A percentile compares a stretch with the other conserved stretches of the same genome.
Evolutionary conservation across 2,888 invertebrate species (phyloP).

Genomic region (Lasius fuliginosus): DNA sequence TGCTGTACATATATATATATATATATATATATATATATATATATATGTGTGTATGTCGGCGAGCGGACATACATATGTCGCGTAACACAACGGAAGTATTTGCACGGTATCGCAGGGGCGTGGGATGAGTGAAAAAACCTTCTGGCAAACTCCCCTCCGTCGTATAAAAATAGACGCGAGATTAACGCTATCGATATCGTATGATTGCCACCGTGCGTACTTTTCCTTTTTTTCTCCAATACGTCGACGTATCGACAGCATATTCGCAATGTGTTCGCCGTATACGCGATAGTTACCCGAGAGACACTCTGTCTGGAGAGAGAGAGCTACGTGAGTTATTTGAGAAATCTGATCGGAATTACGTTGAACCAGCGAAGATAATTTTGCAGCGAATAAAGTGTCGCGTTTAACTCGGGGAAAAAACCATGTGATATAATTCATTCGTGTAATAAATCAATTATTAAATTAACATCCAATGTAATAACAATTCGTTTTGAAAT

Average conservation of each 20-base stretch:
- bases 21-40: background rate
- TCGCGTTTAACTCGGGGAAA: background rate
- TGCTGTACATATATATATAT: background rate
- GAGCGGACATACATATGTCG: background rate
- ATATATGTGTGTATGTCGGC: background rate
- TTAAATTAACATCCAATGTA: background rate
- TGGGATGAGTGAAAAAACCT: background rate
- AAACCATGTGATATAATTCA: background rate
- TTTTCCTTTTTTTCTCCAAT: background rate
- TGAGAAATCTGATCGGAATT: background rate
- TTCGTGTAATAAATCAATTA: background rate
- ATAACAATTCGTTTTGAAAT: background rate
- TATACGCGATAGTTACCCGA: background rate
- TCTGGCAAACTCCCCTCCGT: background rate
- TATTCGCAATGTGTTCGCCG: background rate
- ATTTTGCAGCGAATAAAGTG: background rate
- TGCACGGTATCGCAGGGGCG: background rate
- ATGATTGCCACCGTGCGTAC: conserved; percentile 6
- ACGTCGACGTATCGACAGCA: background rate
- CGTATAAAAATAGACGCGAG: conserved; percentile 7
- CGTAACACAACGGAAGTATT: conserved; percentile 8
- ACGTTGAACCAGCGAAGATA: background rate
- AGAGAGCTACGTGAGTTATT: background rate
- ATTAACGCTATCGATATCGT: conserved; percentile 44
- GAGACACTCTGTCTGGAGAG: background rate